Base-by-base conservation (phyloP, 1,140 invertebrate species). In the Melipona quadrifasciata region DNA sequence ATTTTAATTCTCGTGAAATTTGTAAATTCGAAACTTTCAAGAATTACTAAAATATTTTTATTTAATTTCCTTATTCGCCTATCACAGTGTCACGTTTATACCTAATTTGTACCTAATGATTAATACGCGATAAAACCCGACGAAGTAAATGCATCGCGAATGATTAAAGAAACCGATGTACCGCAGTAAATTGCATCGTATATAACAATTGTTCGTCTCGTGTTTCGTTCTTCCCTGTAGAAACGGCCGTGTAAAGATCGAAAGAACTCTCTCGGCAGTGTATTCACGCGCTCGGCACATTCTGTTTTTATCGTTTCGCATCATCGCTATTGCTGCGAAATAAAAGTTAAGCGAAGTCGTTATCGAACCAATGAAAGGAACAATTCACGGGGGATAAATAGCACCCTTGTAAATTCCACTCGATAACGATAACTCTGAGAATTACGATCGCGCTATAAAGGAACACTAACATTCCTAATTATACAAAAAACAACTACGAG, bases 271-370 rank as follows among this genome's bases (percentile, higher is more conserved):
- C 31, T 11, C 31, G 12, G 21, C 11, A 31, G 14, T 72, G 12
- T 31, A 39, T 27, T 34, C 67, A 14, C 53, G 19, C 53, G 21
- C n/a, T 11, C 31, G 31, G 10, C 47, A 34, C 6, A 58, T 71
- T 71, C 34, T 51, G 24, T 71, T 57, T 80, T 58, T 67, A 80
- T 57, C 27, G 68, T 79, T 67, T 67, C 65, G 2, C 34, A 39
- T 67, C 39, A 24, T 19, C 34, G 65, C 31, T 55, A 53, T 71
- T 34, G 53, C 51, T 19, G 17, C 53, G 31, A 6, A 55, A 58
- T 70, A 70, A 80, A 71, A 80, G 16, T 71, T 58, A 71, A 80
- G 53, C 34, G 53, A 71, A 58, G 53, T 71, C 34, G 67, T 55
- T 58, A 47, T 58, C 51, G 31, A 27, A 8, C 21, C n/a, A 17